Base-by-base conservation (phyloP, 2,888 invertebrate species). In the Gonocerus acuteangulatus region DNA sequence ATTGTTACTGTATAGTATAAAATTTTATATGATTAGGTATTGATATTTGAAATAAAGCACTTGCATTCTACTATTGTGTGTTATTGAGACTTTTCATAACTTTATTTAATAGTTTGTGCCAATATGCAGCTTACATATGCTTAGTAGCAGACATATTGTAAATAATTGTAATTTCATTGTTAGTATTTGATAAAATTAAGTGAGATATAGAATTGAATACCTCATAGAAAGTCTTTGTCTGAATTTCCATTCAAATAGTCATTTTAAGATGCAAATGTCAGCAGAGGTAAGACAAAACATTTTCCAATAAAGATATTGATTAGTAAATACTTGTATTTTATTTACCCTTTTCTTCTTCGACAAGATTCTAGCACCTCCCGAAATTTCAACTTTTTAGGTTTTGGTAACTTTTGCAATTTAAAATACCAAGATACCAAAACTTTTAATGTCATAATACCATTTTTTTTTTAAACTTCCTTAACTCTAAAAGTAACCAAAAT, bases 91-190 rank as follows among this genome's bases (percentile, higher is more conserved):
- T 59, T 48, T 63, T 63, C 63, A 60, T 61, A 57, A 63, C 57
- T 63, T 63, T 63, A 52, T 63, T 62, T 63, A 58, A 65, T 67
- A 64, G 64, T 67, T 67, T 67, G 67, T 67, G 67, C 65, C 67
- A 66, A 67, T 66, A 67, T 65, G 63, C 67, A 64, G 67, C 67
- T 67, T 67, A 61, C 61, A 61, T 60, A 60, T 66, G 67, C 67
- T 67, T 67, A 63, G 64, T 66, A 67, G 67, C 62, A 61, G 64
- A 48, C 42, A 60, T 56, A 57, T 57, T 63, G 63, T 63, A 63
- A 60, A 63, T 63, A 63, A 61, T 48, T 34, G 56, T 27, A 60
- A 63, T 36, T 63, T 63, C 60, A 63, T 63, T 54, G 62, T 63
- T 60, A 63, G 63, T 61, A 48, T 60, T 63, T 63, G 39, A 60